A percentile compares a stretch with the other conserved stretches of the same genome.
Conservation (phyloP, 2,113 vertebrate genomes). For the Spheniscus mendiculus region DNA sequence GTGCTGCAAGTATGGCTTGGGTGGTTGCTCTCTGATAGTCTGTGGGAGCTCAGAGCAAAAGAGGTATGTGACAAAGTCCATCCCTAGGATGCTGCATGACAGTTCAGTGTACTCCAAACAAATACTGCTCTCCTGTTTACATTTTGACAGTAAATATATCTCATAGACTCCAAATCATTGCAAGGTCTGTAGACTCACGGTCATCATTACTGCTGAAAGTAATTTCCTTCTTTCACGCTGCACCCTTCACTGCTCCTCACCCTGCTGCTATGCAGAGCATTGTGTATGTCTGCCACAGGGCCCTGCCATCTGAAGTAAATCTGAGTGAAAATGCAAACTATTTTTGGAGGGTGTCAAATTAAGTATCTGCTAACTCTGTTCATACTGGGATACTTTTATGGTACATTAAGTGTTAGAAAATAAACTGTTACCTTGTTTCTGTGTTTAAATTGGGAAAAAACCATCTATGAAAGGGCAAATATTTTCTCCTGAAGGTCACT, state of each 20-base stretch:
- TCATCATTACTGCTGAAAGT: neutral
- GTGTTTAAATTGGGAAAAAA: neutral
- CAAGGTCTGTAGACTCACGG: neutral
- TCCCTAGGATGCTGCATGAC: neutral
- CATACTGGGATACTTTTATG: neutral
- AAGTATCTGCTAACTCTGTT: neutral
- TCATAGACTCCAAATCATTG: neutral
- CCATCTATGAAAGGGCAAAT: neutral
- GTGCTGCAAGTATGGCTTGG: neutral
- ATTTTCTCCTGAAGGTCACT: neutral
- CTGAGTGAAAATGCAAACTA: neutral
- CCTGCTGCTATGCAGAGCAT: neutral
- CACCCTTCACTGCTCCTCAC: neutral
- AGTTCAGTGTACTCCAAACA: neutral
- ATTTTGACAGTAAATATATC: neutral
- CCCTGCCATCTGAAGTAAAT: neutral
- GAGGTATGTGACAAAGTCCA: neutral
- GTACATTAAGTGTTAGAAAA: neutral
- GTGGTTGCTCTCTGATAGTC: too few relatives aligned
- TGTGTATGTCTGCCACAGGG: neutral
- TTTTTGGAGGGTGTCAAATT: neutral
- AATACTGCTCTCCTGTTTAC: neutral
- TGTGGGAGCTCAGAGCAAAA: neutral
- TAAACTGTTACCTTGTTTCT: neutral
- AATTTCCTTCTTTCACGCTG: neutral